Evolutionary conservation across 1,140 invertebrate genomes (phyloP), one percentile per base, ranked within the genome.

Genomic region (Apis cerana): DNA sequence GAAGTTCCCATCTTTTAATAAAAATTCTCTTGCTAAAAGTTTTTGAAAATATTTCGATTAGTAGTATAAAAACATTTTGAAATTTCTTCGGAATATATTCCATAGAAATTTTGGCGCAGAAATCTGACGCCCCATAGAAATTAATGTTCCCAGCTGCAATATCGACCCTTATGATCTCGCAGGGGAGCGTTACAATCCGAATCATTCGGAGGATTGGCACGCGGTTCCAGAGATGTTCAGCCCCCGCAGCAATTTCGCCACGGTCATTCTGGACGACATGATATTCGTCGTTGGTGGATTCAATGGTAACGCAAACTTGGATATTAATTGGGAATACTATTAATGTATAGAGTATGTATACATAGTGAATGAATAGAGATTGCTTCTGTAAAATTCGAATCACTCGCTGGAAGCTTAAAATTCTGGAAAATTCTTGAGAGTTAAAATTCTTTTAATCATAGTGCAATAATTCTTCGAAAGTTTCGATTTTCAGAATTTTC

Each of bases 241-340:
- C 88, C 97, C 97, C 1, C 94, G 97, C 61, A 98, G 97, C 91
- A 98, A 98, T 90, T 98, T 98, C 90, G 97, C 97, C 17, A 96
- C 97, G 27, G 96, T 96, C 83, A 96, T 97, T 19, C 95, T 97
- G 43, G 97, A 97, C 88, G 96, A 97, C 81, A 96, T 96, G 96
- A 97, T 97, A 80, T 97, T 97, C 88, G 97, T 96, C 0, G 96
- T 97, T 81, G 97, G 97, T 1, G 97, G 97, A 23, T 98, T 97
- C 90, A 97, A 98, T 91, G 97, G 97, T 86, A 93, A 83, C 21
- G 17, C 21, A 19, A 50, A 48, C 13, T 5, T 0, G 19, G 9
- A 59, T 11, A 21, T 59, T 59, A 54, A 43, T 43, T 43, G 33
- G 33, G 33, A 7, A 43, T 43, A 43, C 33, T 43, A 43, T 43